These are phyloP conservation scores for Penaeus japonicus DNA, from an alignment of 1,140 invertebrate genomes.

Conservation along the genomic window DNA sequence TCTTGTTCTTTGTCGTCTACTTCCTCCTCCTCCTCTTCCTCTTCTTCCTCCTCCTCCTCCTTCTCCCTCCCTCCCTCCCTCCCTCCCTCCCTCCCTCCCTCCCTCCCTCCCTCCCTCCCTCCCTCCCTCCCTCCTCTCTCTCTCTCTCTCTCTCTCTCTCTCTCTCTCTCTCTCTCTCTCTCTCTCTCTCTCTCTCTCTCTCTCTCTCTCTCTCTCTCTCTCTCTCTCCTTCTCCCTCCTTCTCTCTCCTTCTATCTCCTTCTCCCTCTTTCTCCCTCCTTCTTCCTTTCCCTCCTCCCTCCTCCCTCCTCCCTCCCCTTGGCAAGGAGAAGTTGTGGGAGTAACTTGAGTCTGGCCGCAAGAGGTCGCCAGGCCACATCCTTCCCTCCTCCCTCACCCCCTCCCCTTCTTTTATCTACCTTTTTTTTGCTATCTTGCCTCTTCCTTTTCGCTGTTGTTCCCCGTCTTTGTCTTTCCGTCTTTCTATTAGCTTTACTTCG, in stretches of 20 bases:
- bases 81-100: background rate
- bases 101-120: background rate
- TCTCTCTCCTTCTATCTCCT: background rate
- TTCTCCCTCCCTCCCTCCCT: background rate
- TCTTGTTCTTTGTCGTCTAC: too few relatives aligned
- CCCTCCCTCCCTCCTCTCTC: background rate
- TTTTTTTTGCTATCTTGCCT: too few relatives aligned
- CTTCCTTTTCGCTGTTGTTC: too few relatives aligned
- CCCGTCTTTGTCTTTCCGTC: too few relatives aligned
- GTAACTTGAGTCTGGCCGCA: too few relatives aligned
- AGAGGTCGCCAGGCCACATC: too few relatives aligned
- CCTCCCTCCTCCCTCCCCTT: background rate
- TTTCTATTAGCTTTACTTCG: too few relatives aligned
- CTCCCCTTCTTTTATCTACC: too few relatives aligned
- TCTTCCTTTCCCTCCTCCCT: background rate
- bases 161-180: background rate
- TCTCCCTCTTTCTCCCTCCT: background rate
- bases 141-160: background rate
- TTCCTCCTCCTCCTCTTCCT: too few relatives aligned
- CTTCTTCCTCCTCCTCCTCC: background rate
- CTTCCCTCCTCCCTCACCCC: too few relatives aligned
- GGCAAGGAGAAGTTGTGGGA: too few relatives aligned
- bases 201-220: background rate
- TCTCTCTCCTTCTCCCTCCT: background rate
- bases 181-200: background rate